A percentile compares a stretch with the other conserved stretches of the same genome.
These are phyloP conservation scores for Lobophora halterata DNA, from an alignment of 2,888 invertebrate species.

Conservation along the genomic window DNA sequence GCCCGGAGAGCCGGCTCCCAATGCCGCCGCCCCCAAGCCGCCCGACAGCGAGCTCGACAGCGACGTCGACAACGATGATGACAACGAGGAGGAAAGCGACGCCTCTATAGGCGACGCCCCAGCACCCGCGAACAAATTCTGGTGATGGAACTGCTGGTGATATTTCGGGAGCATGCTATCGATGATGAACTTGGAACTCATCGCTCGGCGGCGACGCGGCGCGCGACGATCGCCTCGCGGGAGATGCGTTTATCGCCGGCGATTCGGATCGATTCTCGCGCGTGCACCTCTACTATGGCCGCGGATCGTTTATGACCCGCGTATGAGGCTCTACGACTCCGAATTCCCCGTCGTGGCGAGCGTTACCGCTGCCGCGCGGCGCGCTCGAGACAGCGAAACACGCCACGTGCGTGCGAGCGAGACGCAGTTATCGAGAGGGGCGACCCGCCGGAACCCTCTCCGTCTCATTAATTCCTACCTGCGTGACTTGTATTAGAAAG, in stretches of 20 bases:
- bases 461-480: constrained; percentile 80
- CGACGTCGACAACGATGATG: constrained; percentile 80
- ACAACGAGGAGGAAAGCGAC: constrained; percentile 82
- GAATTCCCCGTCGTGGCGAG: constrained; percentile 86
- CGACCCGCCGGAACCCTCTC: constrained; percentile 70
- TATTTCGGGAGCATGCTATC: constrained; percentile 99
- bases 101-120: constrained; percentile 87
- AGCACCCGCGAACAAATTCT: constrained; percentile 81
- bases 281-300: constrained; percentile 83
- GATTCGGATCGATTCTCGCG: constrained; percentile 81
- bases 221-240: constrained; percentile 80
- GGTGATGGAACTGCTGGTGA: constrained; percentile 86
- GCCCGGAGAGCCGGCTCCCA: constrained; percentile 80
- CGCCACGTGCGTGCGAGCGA: constrained; percentile 66
- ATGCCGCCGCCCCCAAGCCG: constrained; percentile 83
- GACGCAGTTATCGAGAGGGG: constrained; percentile 52
- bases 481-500: constrained; percentile 79
- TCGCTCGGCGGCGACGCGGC: constrained; percentile 84
- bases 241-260: constrained; percentile 80
- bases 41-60: constrained; percentile 82
- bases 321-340: constrained; percentile 92
- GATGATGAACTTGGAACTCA: constrained; percentile 98
- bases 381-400: constrained; percentile 76
- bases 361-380: constrained; percentile 78
- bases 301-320: constrained; percentile 93